Percentiles rank a stretch among this genome's conserved stretches.
Evolutionary conservation across 2,888 invertebrate species (phyloP).

Genomic region (Amphimallon solstitiale): DNA sequence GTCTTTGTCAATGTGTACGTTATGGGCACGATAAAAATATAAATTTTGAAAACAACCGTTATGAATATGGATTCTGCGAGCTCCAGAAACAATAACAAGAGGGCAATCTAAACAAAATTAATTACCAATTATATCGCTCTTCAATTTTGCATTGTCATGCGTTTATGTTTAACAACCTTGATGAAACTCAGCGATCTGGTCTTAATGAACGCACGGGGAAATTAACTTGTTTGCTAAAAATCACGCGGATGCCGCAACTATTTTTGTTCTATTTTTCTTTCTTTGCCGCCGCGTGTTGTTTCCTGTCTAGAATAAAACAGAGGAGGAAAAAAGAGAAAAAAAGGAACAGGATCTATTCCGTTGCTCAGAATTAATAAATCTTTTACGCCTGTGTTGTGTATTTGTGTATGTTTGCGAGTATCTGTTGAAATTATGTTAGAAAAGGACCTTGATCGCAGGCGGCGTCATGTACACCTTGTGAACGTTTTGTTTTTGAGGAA

Average conservation of each 20-base stretch:
- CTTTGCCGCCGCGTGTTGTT: neutral
- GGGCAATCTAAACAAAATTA: neutral
- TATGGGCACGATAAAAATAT: neutral
- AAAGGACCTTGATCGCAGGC: constrained; percentile 3
- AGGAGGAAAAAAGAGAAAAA: neutral
- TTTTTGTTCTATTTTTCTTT: constrained; percentile 7
- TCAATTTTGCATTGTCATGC: constrained; percentile 2
- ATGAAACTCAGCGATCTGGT: constrained; percentile 11
- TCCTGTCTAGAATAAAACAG: neutral
- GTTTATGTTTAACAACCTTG: constrained; percentile 10
- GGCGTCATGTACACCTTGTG: too few species aligned
- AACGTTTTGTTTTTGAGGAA: neutral
- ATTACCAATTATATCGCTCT: constrained; percentile 9
- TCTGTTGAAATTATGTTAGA: constrained; percentile 11
- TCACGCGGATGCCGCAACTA: neutral
- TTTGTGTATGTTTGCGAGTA: too few species aligned
- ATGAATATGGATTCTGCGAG: neutral
- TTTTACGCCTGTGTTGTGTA: neutral
- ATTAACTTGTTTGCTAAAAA: constrained; percentile 18
- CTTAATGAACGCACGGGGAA: neutral
- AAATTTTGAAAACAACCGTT: neutral
- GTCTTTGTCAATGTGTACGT: neutral
- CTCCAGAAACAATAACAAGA: neutral
- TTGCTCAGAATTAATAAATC: constrained; percentile 5
- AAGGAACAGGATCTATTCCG: constrained; percentile 4